Evolutionary conservation across 2,888 invertebrate species (phyloP), one percentile per base, ranked within the genome.

Genomic region (Troilus luridus): DNA sequence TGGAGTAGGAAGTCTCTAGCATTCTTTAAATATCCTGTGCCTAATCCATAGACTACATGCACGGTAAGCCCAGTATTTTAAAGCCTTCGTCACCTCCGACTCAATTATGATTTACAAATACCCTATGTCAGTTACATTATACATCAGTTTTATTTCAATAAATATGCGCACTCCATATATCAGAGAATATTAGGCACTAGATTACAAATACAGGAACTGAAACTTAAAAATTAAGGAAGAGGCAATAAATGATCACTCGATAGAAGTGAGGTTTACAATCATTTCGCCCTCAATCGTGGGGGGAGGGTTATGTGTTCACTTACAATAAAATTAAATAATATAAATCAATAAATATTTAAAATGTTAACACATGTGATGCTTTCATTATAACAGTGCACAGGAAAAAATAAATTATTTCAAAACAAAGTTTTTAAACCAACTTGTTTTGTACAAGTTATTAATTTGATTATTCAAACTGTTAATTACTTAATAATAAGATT

Each of bases 181-280:
- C 14, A 77, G 72, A 90, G 90, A 90, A 90, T 77, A 77, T 90
- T 77, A 90, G 90, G 90, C 90, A 90, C 90, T 90, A 90, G 77
- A 58, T 72, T 58, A 90, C 58, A n/a, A 90, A 77, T 90, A 90
- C 58, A 90, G 90, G 90, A 90, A 90, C 90, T 90, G 90, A 77
- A 90, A 72, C 72, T 90, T 90, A 90, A 77, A 54, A 59, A 54
- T 90, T 85, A 90, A 90, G 12, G 77, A 89, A 89, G 10, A 59
- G 90, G 77, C 77, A 10, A 54, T 72, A 90, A 17, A 24, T 19
- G 56, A 21, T 24, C 77, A 58, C 90, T 90, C 14, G 41, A 67
- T 72, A 41, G 90, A 90, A 77, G 9, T 58, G 59, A 5, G 59
- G 54, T 24, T 56, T 24, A 77, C 77, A 27, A 89, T 90, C 19